A percentile compares a stretch with the other conserved stretches of the same genome.
Evolutionary conservation across 2,797 vertebrate genomes (phyloP).

Genomic region (Syngnathus rostellatus): DNA sequence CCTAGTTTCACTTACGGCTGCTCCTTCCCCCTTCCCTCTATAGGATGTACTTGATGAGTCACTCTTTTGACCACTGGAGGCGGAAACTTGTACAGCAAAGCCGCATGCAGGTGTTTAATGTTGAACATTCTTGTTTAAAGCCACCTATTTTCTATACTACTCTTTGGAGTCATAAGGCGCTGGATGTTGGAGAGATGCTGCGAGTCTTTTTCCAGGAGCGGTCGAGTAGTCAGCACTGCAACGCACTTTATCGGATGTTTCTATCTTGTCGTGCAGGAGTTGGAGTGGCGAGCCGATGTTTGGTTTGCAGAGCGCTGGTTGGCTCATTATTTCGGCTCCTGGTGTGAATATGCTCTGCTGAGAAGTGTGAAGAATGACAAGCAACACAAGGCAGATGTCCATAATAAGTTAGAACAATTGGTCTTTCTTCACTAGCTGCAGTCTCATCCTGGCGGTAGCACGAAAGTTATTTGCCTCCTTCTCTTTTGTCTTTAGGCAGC

Average conservation of each 20-base stretch:
- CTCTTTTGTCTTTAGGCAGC: slow-evolving; percentile 41
- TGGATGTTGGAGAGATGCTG: not conserved
- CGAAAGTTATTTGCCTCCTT: slow-evolving; percentile 6
- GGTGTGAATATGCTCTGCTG: slow-evolving; percentile 54
- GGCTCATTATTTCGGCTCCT: slow-evolving; percentile 55
- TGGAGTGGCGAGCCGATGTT: slow-evolving; percentile 49
- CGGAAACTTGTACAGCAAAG: slow-evolving; percentile 39
- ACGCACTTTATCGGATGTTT: not conserved
- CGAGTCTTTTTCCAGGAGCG: not conserved
- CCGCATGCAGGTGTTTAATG: slow-evolving; percentile 56
- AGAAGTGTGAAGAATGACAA: slow-evolving; percentile 34
- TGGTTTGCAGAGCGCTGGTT: slow-evolving; percentile 50
- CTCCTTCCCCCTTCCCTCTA: slow-evolving; percentile 16
- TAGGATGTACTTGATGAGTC: slow-evolving; percentile 59
- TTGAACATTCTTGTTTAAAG: not conserved
- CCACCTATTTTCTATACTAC: not conserved
- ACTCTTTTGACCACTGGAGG: slow-evolving; percentile 63
- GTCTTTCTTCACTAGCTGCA: not conserved
- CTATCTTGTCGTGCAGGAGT: slow-evolving; percentile 51
- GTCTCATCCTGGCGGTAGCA: not conserved
- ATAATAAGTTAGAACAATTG: slow-evolving; percentile 44
- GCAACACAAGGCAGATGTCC: slow-evolving; percentile 44
- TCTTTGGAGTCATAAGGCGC: not conserved
- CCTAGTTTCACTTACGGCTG: not conserved
- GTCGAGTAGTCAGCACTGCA: not conserved